Evolutionary conservation across 2,797 vertebrate genomes (phyloP).

Genomic region (Anguilla anguilla): DNA sequence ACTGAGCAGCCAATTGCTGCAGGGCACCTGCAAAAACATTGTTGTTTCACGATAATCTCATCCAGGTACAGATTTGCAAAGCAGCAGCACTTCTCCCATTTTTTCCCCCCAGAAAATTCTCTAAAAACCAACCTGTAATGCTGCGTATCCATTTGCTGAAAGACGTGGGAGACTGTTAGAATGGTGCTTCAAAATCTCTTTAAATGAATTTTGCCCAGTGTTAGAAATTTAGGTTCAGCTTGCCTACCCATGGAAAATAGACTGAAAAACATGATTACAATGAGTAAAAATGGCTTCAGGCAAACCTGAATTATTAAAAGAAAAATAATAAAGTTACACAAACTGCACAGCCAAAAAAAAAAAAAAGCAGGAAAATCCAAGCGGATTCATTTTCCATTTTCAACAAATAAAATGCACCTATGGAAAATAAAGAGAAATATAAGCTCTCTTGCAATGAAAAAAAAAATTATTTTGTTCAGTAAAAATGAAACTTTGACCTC

Average conservation of each 20-base stretch:
- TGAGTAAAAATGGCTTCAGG: background rate
- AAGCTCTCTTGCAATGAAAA: background rate
- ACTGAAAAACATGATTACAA: constrained; percentile 14
- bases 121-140: background rate
- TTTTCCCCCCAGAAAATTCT: background rate
- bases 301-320: background rate
- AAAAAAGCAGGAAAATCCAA: background rate
- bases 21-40: constrained; percentile 38
- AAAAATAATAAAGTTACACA: background rate
- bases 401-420: background rate
- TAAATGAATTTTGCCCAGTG: background rate
- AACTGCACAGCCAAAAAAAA: background rate
- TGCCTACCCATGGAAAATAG: background rate
- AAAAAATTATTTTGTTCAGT: background rate
- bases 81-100: background rate
- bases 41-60: background rate
- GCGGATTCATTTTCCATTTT: background rate
- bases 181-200: background rate
- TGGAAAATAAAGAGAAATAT: background rate
- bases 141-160: background rate
- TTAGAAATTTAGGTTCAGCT: background rate
- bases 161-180: background rate
- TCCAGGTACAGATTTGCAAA: background rate
- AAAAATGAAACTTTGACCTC: background rate
- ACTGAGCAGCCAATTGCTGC: background rate